Evolutionary conservation across 2,888 invertebrate genomes (phyloP), one percentile per base, ranked within the genome.

Genomic region (Agrypnus murinus): DNA sequence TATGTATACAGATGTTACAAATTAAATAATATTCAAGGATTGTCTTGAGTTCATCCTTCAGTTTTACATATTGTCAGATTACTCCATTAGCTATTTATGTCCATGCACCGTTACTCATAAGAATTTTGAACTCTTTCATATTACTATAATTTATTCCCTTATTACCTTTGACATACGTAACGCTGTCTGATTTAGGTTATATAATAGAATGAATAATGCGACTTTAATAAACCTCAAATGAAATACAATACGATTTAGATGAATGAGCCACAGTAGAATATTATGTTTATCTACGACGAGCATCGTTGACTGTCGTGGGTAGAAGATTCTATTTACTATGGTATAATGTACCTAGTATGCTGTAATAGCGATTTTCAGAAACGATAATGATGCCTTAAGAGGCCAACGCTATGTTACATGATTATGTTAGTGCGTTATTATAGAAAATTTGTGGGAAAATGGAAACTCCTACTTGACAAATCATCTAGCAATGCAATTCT

Each of bases 161-260:
- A 50, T 50, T 50, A 50, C 32, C 32, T 50, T 50, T 19, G 31
- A 25, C 50, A 25, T 25, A 25, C 5, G 50, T 50, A 32, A 50
- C 50, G 48, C 25, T 50, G 31, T 50, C 50, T 50, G 50, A 50
- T 50, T 50, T 50, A 12, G 10, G 31, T 50, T 50, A 50, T 12
- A 50, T 50, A 50, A 50, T 25, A 50, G 19, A 31, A 50, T 50
- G 50, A 50, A 50, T 50, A 31, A 50, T 50, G 50, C 50, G 50
- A 50, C 50, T 50, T 50, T 50, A 50, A 50, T 50, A 50, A 50
- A 50, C 31, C 50, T 25, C 19, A 25, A 19, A 31, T 50, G 50
- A 50, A 50, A 50, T 31, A 50, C 50, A 50, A 50, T 50, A 50
- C 25, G 50, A 50, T 50, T 50, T 50, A 50, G 50, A 50, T 50